These are phyloP conservation scores for Timema podura DNA, from an alignment of 2,888 invertebrate genomes.

Conservation along the genomic window DNA sequence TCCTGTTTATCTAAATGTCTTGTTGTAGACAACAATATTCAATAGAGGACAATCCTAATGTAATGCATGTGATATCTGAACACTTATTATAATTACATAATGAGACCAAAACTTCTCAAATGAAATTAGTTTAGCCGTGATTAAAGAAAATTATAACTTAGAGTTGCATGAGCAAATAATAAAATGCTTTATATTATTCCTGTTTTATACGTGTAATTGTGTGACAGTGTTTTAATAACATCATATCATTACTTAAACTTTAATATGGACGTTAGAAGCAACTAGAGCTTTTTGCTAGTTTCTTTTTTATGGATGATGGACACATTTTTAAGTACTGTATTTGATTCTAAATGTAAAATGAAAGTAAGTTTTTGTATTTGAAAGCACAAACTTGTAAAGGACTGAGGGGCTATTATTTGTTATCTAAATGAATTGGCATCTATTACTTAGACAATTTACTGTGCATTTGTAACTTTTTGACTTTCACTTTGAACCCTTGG, in stretches of 20 bases:
- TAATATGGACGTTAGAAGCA: constrained; percentile 11
- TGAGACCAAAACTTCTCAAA: constrained; percentile 29
- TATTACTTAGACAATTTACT: constrained; percentile 5
- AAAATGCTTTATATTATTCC: constrained; percentile 25
- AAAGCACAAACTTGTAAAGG: constrained; percentile 9
- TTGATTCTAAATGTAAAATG: constrained; percentile 23
- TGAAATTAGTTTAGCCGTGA: constrained; percentile 24
- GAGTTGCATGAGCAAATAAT: constrained; percentile 24
- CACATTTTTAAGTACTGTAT: constrained; percentile 20
- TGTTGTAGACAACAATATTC: constrained; percentile 12
- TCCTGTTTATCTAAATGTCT: constrained; percentile 13
- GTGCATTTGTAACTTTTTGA: not conserved
- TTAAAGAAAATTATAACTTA: constrained; percentile 23
- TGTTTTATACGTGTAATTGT: constrained; percentile 26
- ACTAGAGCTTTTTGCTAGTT: constrained; percentile 14
- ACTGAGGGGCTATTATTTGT: not conserved
- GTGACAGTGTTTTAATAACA: constrained; percentile 17
- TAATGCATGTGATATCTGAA: constrained; percentile 28
- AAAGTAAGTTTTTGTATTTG: constrained; percentile 11
- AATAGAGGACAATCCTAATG: constrained; percentile 29
- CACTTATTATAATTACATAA: constrained; percentile 22
- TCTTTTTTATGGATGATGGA: constrained; percentile 15
- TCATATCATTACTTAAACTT: constrained; percentile 8
- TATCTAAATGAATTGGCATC: not conserved
- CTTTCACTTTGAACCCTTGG: constrained; percentile 19